Evolutionary conservation across 2,888 invertebrate genomes (phyloP).

Genomic region (Seladonia tumulorum): DNA sequence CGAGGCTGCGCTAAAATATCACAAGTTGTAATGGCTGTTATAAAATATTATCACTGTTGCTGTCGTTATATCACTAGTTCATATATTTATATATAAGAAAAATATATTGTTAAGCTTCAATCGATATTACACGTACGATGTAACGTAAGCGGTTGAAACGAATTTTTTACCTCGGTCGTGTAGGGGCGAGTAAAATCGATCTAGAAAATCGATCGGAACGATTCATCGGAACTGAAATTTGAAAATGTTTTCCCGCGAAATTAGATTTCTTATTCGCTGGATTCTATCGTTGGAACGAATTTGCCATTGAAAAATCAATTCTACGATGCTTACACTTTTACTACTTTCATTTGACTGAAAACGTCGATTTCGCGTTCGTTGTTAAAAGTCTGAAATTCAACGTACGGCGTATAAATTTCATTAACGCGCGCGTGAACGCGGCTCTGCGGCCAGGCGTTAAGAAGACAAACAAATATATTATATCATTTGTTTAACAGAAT

Average conservation of each 20-base stretch:
- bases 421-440: not conserved
- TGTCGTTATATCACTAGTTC: slow-evolving; percentile 34
- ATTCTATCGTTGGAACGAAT: not conserved
- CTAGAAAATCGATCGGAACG: not conserved
- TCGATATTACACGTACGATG: slow-evolving; percentile 20
- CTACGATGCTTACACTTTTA: not conserved
- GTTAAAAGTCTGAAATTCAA: slow-evolving; percentile 13
- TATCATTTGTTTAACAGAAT: not conserved
- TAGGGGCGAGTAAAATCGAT: not conserved
- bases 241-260: not conserved
- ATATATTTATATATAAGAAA: slow-evolving; percentile 36
- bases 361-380: not conserved
- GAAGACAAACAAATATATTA: slow-evolving; percentile 20
- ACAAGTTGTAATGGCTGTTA: slow-evolving; percentile 54
- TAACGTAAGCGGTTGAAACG: slow-evolving; percentile 16
- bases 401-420: not conserved
- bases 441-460: no score
- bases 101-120: slow-evolving; percentile 38
- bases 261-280: not conserved
- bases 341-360: not conserved
- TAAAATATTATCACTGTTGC: slow-evolving; percentile 55
- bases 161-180: not conserved
- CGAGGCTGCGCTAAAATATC: slow-evolving; percentile 53
- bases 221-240: not conserved
- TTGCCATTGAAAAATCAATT: not conserved